Base-by-base conservation (phyloP, 2,888 invertebrate species). In the Heliconius erato region DNA sequence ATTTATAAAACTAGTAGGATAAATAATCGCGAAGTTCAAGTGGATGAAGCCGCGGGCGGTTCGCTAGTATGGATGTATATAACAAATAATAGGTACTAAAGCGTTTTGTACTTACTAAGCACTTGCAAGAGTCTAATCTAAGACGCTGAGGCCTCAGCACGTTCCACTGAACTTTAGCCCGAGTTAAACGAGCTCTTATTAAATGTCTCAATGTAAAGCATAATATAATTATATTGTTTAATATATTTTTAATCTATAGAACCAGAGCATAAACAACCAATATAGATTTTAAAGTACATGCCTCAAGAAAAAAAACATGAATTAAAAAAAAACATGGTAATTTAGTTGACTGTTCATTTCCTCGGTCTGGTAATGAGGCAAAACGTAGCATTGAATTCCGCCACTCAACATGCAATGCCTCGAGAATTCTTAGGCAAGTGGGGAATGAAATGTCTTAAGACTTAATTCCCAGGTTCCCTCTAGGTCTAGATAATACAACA, bases 61-160 rank as follows among this genome's bases (percentile, higher is more conserved):
- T 59, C 23, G 0, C 59, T 59, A n/a, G 23, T 11, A 59, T 59
- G 6, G 49, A 19, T 19, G 59, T 59, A 59, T 59, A 11, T n/a
- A 59, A n/a, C 59, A 59, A n/a, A 12, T 63, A 63, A 63, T n/a
- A n/a, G 63, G n/a, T 63, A 63, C 12, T n/a, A n/a, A 63, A n/a
- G 63, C 23, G 63, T n/a, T 63, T 63, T 63, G n/a, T 63, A 63
- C 63, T 63, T n/a, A 54, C 40, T 71, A 44, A 72, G 71, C n/a
- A 72, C 40, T 44, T 16, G 44, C n/a, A 26, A 1, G 40, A n/a
- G 71, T 44, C 40, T 72, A 72, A 72, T 72, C 71, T 72, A 16
- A 72, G 71, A 72, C 71, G 71, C 3, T n/a, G 71, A 16, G 16
- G 44, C n/a, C 71, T 72, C 44, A 72, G 40, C 71, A 72, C 71